phyloP scores from a whole-genome alignment of 2,888 invertebrate genomes.

The Metopia argyrocephala region DNA sequence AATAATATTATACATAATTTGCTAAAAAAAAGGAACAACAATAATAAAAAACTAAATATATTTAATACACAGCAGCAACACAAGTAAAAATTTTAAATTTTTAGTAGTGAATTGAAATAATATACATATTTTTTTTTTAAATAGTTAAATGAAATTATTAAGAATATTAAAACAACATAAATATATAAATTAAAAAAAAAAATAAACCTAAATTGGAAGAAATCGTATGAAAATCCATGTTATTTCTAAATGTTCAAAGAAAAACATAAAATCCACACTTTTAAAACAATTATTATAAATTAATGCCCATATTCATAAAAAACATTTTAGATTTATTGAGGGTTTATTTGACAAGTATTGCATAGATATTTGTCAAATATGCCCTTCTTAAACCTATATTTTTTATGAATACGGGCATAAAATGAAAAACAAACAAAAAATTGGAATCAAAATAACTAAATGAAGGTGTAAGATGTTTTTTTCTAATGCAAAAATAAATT shows the following conservation, averaged over 20 bases:
- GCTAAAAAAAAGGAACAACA: slow-evolving; percentile 42
- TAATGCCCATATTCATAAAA: too few relatives aligned
- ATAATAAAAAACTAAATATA: slow-evolving; percentile 35
- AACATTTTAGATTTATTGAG: too few relatives aligned
- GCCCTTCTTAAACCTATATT: too few relatives aligned
- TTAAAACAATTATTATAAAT: slow-evolving; percentile 56
- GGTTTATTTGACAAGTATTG: too few relatives aligned
- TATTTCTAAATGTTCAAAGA: slow-evolving; percentile 40
- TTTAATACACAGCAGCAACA: slow-evolving; percentile 48
- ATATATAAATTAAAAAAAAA: slow-evolving; percentile 34
- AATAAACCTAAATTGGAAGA: slow-evolving; percentile 38
- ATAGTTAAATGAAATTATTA: slow-evolving; percentile 40
- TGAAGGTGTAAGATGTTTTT: too few relatives aligned
- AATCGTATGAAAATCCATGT: slow-evolving; percentile 23
- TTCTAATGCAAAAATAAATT: not conserved
- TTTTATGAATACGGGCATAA: too few relatives aligned
- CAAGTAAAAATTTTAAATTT: slow-evolving; percentile 28
- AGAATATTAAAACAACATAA: not conserved
- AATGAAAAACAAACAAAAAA: slow-evolving; percentile 6
- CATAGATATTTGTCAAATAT: too few relatives aligned
- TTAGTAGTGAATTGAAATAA: slow-evolving; percentile 44
- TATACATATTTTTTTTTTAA: slow-evolving; percentile 13
- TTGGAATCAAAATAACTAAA: slow-evolving; percentile 38
- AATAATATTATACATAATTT: slow-evolving; percentile 27
- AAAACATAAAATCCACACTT: slow-evolving; percentile 21